Base-by-base conservation (phyloP, 2,888 invertebrate species). In the Ischnus inquisitorius region DNA sequence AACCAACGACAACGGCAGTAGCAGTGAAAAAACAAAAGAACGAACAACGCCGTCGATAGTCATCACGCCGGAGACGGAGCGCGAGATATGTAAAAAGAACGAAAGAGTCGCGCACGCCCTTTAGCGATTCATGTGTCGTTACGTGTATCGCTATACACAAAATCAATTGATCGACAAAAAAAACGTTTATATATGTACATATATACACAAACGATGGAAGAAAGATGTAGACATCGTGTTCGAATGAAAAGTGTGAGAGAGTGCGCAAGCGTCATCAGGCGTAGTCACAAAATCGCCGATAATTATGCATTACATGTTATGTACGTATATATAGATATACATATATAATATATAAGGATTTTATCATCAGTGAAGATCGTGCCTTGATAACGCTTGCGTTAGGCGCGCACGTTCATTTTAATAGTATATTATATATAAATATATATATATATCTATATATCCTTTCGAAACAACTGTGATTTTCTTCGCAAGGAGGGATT, bases 391-490 rank as follows among this genome's bases (percentile, higher is more conserved):
- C 16, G 12, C 43, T 41, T 43, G 28, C 16, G 62, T 62, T 60
- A 43, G 62, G 71, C 84, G 85, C 78, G 80, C 79, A 72, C 72
- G 60, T 72, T n/a, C 74, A 28, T 62, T 74, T 62, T 46, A 72
- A 72, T 57, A 60, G 43, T 57, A 72, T 72, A 72, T 72, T 51
- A 64, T 75, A 65, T 76, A 76, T 28, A 51, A 54, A 65, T 64
- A 78, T 78, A 34, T 62, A 51, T 64, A 64, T 51, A 78, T 62
- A 78, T 71, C 48, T 89, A 82, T 86, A 87, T 87, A 87, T 86
- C 84, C 86, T 86, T 86, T 78, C 82, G 82, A 89, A 90, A 90
- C 88, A 92, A 88, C 92, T 92, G 92, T 92, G 92, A 92, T 92
- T 92, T 88, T 90, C 89, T 90, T 89, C 87, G 88, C 87, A 86